Conservation (phyloP, 2,113 vertebrate species). For the Accipiter cooperii region DNA sequence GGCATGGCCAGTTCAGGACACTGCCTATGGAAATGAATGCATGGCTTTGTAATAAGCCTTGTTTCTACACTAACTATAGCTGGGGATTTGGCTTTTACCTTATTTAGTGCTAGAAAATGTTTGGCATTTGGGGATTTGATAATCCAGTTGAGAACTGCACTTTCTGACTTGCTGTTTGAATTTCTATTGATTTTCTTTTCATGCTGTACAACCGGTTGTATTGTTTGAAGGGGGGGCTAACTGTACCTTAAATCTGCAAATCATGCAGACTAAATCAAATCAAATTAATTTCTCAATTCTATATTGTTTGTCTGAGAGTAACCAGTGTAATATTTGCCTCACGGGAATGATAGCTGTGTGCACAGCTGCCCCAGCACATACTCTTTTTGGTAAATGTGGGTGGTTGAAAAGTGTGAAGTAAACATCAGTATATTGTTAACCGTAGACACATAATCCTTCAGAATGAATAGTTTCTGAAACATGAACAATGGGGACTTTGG, state of each 20-base stretch:
- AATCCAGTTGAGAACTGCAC: neutral
- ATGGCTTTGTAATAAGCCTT: neutral
- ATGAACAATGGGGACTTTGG: neutral
- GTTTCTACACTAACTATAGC: rapidly evolving
- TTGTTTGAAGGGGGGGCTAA: neutral
- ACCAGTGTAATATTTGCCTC: neutral
- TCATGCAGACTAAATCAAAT: neutral
- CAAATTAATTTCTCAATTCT: neutral
- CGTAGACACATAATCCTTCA: neutral
- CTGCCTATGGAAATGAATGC: neutral
- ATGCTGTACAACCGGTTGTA: neutral
- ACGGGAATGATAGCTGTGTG: neutral
- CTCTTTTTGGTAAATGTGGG: neutral
- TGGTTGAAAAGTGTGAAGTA: neutral
- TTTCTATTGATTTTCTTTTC: neutral
- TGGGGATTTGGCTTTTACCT: neutral
- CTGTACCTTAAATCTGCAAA: neutral
- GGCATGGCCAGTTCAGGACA: neutral
- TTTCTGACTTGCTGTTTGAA: neutral
- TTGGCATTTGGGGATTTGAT: neutral
- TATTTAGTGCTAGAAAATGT: neutral
- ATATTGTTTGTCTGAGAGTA: neutral
- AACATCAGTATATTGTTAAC: neutral
- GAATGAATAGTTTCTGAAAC: neutral
- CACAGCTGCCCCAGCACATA: neutral